Conservation (phyloP, 2,888 invertebrate species). For the Capitulum mitella region DNA sequence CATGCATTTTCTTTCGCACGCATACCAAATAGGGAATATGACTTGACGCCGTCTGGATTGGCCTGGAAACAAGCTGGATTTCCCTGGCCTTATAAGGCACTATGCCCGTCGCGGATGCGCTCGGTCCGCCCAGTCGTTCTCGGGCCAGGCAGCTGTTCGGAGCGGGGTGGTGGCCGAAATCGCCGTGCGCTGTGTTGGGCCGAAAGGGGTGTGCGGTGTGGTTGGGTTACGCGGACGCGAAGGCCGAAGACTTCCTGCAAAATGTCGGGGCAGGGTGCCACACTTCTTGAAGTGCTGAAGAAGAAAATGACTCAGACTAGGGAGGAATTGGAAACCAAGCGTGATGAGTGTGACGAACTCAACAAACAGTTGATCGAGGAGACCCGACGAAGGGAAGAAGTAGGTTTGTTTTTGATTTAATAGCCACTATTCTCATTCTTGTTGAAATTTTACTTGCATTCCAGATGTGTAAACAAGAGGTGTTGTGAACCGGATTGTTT, state of each 20-base stretch:
- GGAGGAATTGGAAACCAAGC: conserved; percentile 79
- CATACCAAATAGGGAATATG: too few relatives aligned
- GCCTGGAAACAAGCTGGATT: neutral
- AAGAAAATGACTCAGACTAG: conserved; percentile 99
- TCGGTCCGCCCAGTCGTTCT: neutral
- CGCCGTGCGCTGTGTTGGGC: neutral
- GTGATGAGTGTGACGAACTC: neutral
- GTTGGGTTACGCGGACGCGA: neutral
- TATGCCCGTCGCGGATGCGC: neutral
- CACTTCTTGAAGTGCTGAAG: conserved; percentile 93
- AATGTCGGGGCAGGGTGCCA: conserved; percentile 59
- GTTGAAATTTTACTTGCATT: too few relatives aligned
- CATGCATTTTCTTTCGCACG: too few relatives aligned
- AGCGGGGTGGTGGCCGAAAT: conserved; percentile 28
- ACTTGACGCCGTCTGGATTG: too few relatives aligned
- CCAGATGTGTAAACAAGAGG: too few relatives aligned
- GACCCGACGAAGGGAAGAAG: neutral
- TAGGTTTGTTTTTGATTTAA: too few relatives aligned
- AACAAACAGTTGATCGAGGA: neutral
- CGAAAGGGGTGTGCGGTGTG: neutral
- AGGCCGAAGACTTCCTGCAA: neutral
- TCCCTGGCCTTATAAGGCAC: neutral
- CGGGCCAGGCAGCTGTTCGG: neutral
- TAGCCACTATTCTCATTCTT: too few relatives aligned
- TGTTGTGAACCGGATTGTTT: too few relatives aligned